A percentile compares a stretch with the other conserved stretches of the same genome.
Evolutionary conservation across 2,888 invertebrate species (phyloP).

Genomic region (Erannis defoliaria): DNA sequence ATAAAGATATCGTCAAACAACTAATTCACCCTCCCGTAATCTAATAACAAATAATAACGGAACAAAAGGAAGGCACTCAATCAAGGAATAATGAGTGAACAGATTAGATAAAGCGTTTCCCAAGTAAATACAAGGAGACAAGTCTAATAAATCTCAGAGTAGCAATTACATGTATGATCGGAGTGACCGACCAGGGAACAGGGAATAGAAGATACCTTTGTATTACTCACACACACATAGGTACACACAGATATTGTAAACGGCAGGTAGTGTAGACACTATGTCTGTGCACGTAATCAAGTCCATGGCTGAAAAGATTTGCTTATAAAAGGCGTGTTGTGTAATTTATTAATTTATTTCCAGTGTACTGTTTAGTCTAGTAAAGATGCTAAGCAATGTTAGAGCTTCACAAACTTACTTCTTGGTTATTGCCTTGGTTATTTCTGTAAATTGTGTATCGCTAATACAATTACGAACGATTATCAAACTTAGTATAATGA

Average conservation of each 20-base stretch:
- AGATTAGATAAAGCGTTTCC: slow-evolving; percentile 78
- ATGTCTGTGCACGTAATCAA: neutral
- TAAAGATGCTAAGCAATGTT: no score
- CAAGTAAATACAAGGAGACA: slow-evolving; percentile 70
- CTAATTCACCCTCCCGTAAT: slow-evolving; percentile 53
- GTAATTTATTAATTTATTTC: no score
- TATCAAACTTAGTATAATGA: no score
- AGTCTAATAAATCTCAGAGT: slow-evolving; percentile 75
- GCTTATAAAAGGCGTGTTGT: no score
- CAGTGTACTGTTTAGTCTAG: no score
- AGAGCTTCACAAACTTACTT: no score
- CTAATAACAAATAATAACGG: slow-evolving; percentile 69
- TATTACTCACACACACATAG: neutral
- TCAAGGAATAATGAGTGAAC: slow-evolving; percentile 71
- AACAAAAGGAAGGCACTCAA: slow-evolving; percentile 71
- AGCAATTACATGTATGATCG: slow-evolving; percentile 80
- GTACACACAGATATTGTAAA: neutral
- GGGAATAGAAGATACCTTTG: slow-evolving; percentile 2
- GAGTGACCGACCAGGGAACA: slow-evolving; percentile 43
- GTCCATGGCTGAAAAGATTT: no score
- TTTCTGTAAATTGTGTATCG: no score
- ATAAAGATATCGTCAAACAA: slow-evolving; percentile 30
- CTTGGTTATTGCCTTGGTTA: no score
- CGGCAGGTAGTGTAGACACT: neutral
- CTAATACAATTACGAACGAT: no score